Base-by-base conservation (phyloP, 2,113 vertebrate species). In the Aegithalos caudatus region DNA sequence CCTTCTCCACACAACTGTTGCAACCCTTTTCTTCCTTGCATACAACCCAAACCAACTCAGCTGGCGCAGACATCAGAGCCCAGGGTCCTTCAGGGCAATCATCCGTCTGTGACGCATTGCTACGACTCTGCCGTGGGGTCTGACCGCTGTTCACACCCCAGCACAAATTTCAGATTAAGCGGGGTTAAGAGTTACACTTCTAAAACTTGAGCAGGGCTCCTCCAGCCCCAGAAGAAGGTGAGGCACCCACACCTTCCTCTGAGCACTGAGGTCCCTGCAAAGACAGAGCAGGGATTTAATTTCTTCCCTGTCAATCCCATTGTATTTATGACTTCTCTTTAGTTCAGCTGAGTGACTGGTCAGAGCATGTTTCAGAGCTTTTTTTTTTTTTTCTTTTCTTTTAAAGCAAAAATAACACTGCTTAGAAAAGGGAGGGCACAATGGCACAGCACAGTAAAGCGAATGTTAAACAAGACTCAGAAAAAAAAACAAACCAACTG, bases 1-100 rank as follows among this genome's bases (percentile, higher is more conserved):
- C 85, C 84, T 93, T 57, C 78, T 67, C 72, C 85, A 73, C 50
- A 56, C 85, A 97, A 95, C 96, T 98, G 96, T 95, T 98, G 97
- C 95, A 88, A 48, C 12, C 71, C 58, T 78, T 22, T 66, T 44
- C 88, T 83, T 66, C 76, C 64, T 12, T 2, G 6, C 54, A 25
- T 60, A 7, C 29, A 14, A 57, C 71, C 27, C 18, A 69, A 65
- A 62, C 2, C 86, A 38, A 23, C 70, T 48, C 60, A 33, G 12
- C 56, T 25, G 0, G 25, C 1, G 9, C 70, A 35, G 62, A 31
- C 17, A 25, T 45, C 81, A 33, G 54, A 93, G 70, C 74, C 83
- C 81, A 21, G 37, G 0, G 15, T 72, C 81, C 94, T 47, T 61
- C 33, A 92, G 53, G 11, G 66, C 84, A 25, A 35, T 11, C 79